Evolutionary conservation across 2,888 invertebrate genomes (phyloP).

Genomic region (Phoronis australis): DNA sequence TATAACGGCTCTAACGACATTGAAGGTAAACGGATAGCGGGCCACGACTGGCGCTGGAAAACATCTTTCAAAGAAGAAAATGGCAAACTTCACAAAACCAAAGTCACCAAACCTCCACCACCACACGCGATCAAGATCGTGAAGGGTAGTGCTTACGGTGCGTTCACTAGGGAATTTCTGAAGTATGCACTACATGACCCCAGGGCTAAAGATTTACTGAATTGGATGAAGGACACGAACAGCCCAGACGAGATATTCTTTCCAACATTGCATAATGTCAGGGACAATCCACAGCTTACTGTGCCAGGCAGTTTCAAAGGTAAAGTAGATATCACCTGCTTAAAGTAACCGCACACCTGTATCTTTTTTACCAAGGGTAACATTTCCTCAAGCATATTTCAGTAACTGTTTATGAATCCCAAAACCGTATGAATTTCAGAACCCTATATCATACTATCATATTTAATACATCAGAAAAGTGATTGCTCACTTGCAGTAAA

Average conservation of each 20-base stretch:
- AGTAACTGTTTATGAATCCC: too few species aligned
- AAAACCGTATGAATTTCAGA: too few species aligned
- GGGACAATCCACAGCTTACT: slow-evolving; percentile 25
- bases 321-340: too few species aligned
- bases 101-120: slow-evolving; percentile 15
- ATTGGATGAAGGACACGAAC: slow-evolving; percentile 27
- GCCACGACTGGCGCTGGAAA: slow-evolving; percentile 2
- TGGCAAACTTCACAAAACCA: slow-evolving; percentile 13
- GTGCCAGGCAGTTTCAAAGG: slow-evolving; percentile 30
- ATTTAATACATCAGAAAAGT: too few species aligned
- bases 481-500: too few species aligned
- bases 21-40: too few species aligned
- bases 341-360: too few species aligned
- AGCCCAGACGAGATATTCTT: slow-evolving; percentile 42
- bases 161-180: slow-evolving; percentile 28
- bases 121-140: slow-evolving; percentile 23
- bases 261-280: slow-evolving; percentile 30
- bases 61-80: background rate
- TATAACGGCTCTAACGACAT: slow-evolving; percentile 35
- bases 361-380: too few species aligned
- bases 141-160: slow-evolving; percentile 34
- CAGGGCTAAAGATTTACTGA: slow-evolving; percentile 19
- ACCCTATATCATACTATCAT: too few species aligned
- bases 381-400: too few species aligned
- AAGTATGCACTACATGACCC: slow-evolving; percentile 23